Evolutionary conservation across 2,113 vertebrate genomes (phyloP).

Genomic region (Zootoca vivipara): DNA sequence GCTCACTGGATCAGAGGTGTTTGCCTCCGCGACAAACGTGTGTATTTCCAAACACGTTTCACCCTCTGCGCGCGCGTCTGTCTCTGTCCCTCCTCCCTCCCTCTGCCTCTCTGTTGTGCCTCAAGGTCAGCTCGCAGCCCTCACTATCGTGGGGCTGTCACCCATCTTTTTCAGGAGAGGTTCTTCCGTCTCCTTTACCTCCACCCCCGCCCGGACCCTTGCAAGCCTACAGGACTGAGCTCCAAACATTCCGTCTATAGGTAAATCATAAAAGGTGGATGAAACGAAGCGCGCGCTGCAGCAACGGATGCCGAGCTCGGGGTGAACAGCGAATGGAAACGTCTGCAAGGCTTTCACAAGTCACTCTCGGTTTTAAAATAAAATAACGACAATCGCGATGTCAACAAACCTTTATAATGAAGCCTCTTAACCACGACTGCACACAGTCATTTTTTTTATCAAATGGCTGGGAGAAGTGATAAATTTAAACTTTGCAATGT

Average conservation of each 20-base stretch:
- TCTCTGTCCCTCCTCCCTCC: neutral
- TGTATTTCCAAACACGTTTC: neutral
- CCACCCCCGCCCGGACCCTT: no score
- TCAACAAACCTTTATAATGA: no score
- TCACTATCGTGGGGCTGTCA: neutral
- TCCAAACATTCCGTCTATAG: neutral
- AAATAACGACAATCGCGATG: neutral
- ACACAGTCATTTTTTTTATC: neutral
- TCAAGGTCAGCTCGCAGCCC: neutral
- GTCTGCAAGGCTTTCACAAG: neutral
- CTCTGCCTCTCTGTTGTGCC: no score
- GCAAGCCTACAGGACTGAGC: neutral
- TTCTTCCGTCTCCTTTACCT: neutral
- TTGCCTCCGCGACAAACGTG: no score
- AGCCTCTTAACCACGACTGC: no score
- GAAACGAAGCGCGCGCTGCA: neutral
- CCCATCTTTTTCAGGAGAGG: neutral
- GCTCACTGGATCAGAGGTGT: neutral
- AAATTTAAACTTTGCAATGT: no score
- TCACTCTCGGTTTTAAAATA: neutral
- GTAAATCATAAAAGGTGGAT: neutral
- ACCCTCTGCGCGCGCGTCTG: neutral
- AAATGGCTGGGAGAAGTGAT: neutral
- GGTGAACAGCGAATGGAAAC: neutral
- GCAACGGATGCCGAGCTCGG: neutral